phyloP scores from a whole-genome alignment of 1,140 invertebrate genomes.

The Diabrotica virgifera region DNA sequence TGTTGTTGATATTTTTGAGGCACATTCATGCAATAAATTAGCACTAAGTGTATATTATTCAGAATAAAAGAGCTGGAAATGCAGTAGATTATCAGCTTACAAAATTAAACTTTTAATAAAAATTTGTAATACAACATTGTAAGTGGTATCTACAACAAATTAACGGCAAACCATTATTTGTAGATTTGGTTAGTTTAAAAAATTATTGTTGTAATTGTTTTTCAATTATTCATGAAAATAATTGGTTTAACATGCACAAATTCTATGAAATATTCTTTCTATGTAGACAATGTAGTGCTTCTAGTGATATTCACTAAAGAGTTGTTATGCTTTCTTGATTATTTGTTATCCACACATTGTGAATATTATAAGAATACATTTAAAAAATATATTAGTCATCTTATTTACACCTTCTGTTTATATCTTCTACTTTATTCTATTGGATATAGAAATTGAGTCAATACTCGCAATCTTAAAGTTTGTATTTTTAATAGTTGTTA shows the following conservation, averaged over 20 bases:
- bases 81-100: too few species aligned
- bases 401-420: too few species aligned
- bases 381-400: too few species aligned
- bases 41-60: neutral
- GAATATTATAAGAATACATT: neutral
- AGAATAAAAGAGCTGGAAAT: too few species aligned
- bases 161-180: too few species aligned
- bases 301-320: constrained; percentile 1
- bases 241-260: neutral
- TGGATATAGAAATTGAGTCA: too few species aligned
- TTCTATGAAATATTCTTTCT: neutral
- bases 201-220: neutral
- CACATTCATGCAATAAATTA: neutral
- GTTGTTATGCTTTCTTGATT: neutral
- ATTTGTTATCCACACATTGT: neutral
- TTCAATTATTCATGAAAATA: neutral
- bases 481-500: too few species aligned
- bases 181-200: too few species aligned
- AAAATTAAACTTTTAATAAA: too few species aligned
- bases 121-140: neutral
- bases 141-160: neutral
- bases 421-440: too few species aligned
- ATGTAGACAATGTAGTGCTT: neutral
- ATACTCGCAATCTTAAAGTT: too few species aligned
- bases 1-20: constrained; percentile 2